phyloP scores from a whole-genome alignment of 2,797 vertebrate species.

The Protonibea diacanthus region DNA sequence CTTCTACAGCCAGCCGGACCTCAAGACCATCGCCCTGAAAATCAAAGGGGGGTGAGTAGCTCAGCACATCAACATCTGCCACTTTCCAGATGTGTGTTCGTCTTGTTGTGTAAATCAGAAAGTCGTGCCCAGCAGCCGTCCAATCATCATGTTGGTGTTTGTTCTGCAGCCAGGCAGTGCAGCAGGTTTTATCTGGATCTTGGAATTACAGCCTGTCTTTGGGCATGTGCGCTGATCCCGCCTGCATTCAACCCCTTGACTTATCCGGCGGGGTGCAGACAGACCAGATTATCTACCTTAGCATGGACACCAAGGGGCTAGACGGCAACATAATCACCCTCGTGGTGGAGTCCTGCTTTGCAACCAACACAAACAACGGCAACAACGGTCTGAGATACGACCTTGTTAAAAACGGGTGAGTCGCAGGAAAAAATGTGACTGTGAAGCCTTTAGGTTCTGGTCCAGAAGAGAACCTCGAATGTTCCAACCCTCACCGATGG shows the following conservation, averaged over 20 bases:
- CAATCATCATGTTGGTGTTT: neutral
- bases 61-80: neutral
- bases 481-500: too few relatives aligned
- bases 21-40: neutral
- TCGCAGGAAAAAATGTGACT: too few relatives aligned
- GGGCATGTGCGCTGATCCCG: neutral
- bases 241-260: neutral
- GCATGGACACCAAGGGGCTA: neutral
- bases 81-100: neutral
- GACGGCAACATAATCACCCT: neutral
- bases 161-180: neutral
- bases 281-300: neutral
- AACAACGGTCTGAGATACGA: neutral
- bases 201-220: slow-evolving; percentile 14
- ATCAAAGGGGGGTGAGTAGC: neutral
- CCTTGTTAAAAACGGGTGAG: neutral
- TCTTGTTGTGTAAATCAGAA: too few relatives aligned
- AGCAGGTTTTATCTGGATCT: neutral
- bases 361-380: neutral
- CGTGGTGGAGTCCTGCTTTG: neutral
- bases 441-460: too few relatives aligned
- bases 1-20: neutral
- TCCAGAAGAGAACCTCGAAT: too few relatives aligned
- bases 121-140: too few relatives aligned
- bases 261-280: neutral